Conservation (phyloP, 2,797 vertebrate species). For the Acipenser oxyrinchus region DNA sequence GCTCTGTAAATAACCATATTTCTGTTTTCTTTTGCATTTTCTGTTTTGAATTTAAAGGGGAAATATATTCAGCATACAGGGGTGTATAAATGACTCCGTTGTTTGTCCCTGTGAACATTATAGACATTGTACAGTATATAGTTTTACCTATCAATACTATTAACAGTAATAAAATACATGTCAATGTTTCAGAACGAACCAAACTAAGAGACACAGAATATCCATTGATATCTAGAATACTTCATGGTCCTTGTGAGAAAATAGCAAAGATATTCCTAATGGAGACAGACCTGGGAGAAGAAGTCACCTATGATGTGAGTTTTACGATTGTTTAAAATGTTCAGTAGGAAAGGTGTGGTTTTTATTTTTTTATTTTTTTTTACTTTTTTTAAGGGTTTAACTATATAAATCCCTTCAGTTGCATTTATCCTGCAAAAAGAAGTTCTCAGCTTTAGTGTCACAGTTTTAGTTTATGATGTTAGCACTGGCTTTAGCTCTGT, state of each 20-base stretch:
- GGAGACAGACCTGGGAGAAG: constrained; percentile 77
- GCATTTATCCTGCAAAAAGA: too few relatives aligned
- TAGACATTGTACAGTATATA: too few relatives aligned
- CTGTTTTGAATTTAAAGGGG: too few relatives aligned
- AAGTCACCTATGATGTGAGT: constrained; percentile 81
- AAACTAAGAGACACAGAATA: constrained; percentile 67
- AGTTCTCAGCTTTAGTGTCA: too few relatives aligned
- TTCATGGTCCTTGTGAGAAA: constrained; percentile 81
- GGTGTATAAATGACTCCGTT: too few relatives aligned
- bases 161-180: neutral
- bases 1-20: too few relatives aligned
- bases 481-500: too few relatives aligned
- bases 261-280: constrained; percentile 77
- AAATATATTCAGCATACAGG: too few relatives aligned
- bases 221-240: constrained; percentile 70
- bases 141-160: neutral
- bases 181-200: constrained; percentile 54
- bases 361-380: neutral
- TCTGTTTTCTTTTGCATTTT: too few relatives aligned
- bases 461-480: too few relatives aligned
- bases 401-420: neutral
- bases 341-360: neutral
- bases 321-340: neutral
- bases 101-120: too few relatives aligned
- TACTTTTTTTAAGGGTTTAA: neutral